Percentiles rank a stretch among this genome's conserved stretches.
These are phyloP conservation scores for Nysson spinosus DNA, from an alignment of 2,888 invertebrate species.

Conservation along the genomic window DNA sequence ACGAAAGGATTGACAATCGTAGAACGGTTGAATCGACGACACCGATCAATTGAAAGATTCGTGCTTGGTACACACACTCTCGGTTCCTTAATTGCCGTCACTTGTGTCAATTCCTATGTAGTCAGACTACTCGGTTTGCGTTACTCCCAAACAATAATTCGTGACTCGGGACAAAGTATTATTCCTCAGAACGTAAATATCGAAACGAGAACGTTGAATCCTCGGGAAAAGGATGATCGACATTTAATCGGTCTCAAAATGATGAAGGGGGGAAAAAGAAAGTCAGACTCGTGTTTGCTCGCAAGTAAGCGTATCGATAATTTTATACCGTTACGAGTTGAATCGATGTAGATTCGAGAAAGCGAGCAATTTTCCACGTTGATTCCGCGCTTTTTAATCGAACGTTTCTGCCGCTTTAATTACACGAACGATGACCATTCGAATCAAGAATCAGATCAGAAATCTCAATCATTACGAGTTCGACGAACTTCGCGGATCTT, in stretches of 20 bases:
- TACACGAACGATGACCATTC: too few relatives aligned
- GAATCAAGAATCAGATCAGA: too few relatives aligned
- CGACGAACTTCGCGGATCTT: too few relatives aligned
- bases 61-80: slow-evolving; percentile 14
- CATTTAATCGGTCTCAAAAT: background rate
- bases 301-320: slow-evolving; percentile 16
- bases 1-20: too few relatives aligned
- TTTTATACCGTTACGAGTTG: slow-evolving; percentile 18
- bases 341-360: slow-evolving; percentile 13
- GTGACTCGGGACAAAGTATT: too few relatives aligned
- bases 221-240: slow-evolving; percentile 1
- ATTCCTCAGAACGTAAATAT: background rate
- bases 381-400: slow-evolving; percentile 6
- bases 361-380: slow-evolving; percentile 29
- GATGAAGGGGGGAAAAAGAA: slow-evolving; percentile 25
- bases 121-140: background rate
- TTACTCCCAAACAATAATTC: too few relatives aligned
- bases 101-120: slow-evolving; percentile 15
- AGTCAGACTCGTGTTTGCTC: slow-evolving; percentile 4
- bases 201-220: slow-evolving; percentile 13
- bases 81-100: slow-evolving; percentile 20
- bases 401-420: too few relatives aligned
- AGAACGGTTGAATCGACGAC: too few relatives aligned
- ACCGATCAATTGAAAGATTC: slow-evolving; percentile 23
- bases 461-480: too few relatives aligned